phyloP scores from a whole-genome alignment of 2,888 invertebrate genomes.

The Hyalella azteca region DNA sequence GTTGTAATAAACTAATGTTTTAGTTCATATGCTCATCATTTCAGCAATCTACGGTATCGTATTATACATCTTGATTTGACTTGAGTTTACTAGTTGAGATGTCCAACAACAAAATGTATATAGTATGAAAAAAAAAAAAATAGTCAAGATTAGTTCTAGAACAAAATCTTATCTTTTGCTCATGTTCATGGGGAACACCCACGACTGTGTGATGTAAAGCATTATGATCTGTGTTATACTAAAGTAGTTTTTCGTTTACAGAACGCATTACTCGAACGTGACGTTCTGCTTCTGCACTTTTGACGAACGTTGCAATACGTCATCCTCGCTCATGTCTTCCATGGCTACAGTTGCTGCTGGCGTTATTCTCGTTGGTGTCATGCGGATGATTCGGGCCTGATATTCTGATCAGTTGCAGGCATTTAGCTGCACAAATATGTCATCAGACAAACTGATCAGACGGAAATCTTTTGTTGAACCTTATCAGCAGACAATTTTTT shows the following conservation, averaged over 20 bases:
- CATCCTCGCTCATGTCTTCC: neutral
- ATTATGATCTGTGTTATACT: neutral
- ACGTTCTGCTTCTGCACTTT: conserved; percentile 90
- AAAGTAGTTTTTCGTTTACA: conserved; percentile 62
- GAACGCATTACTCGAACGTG: conserved; percentile 80
- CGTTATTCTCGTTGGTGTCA: neutral
- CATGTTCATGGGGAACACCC: no score
- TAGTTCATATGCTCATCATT: no score
- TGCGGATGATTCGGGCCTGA: neutral
- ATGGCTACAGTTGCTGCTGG: neutral
- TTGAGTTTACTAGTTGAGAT: neutral
- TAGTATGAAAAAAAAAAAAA: neutral
- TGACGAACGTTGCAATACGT: conserved; percentile 83
- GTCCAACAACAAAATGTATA: neutral
- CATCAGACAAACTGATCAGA: no score
- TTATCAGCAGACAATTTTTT: no score
- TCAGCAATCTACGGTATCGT: neutral
- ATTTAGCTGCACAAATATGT: no score
- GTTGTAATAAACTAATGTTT: no score
- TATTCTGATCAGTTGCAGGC: no score
- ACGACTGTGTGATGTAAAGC: conserved; percentile 14
- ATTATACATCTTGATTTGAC: neutral
- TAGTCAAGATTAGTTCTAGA: no score
- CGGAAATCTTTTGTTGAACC: no score
- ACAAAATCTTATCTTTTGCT: no score